Conservation (phyloP, 2,888 invertebrate genomes). For the Empis livida region DNA sequence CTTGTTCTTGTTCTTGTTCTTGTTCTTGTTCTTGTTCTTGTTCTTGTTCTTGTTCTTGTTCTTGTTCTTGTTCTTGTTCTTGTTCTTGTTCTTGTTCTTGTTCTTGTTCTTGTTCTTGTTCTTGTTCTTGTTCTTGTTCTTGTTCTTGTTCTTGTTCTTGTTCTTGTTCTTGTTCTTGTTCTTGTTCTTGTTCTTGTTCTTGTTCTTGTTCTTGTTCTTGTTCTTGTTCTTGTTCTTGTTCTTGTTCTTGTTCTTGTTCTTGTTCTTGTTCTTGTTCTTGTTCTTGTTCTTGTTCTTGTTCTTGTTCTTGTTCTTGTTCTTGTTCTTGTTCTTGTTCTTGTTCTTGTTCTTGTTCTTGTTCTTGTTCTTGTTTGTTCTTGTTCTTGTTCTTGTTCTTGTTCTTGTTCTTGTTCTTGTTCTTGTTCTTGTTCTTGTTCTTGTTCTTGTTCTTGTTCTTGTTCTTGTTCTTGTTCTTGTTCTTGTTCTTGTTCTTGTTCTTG, state of each 20-base stretch:
- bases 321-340: not conserved
- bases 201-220: not conserved
- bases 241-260: conserved; percentile 23
- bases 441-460: not conserved
- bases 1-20: not conserved
- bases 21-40: not conserved
- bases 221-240: not conserved
- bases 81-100: not conserved
- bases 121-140: not conserved
- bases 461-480: not conserved
- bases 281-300: conserved; percentile 15
- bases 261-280: conserved; percentile 28
- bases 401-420: not conserved
- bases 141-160: not conserved
- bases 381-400: not conserved
- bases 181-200: not conserved
- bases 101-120: not conserved
- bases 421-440: not conserved
- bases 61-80: not conserved
- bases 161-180: not conserved
- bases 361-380: not conserved
- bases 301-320: not conserved
- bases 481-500: not conserved
- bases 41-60: not conserved
- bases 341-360: not conserved